phyloP scores from a whole-genome alignment of 2,113 vertebrate species.

The Numida meleagris region DNA sequence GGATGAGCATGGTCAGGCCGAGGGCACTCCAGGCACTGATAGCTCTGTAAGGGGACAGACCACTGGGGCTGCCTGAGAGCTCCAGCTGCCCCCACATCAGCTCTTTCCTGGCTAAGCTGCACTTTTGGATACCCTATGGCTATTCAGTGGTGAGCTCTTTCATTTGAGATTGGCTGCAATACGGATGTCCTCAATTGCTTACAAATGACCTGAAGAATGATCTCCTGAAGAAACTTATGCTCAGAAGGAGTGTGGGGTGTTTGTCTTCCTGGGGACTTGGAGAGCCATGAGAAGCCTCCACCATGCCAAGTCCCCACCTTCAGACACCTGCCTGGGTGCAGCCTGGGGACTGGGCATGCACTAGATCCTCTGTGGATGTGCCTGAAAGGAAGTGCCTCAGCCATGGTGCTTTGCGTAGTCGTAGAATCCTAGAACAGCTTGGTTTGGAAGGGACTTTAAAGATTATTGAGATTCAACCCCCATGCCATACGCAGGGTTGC shows the following conservation, averaged over 20 bases:
- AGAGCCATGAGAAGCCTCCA: neutral
- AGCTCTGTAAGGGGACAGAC: neutral
- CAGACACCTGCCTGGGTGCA: neutral
- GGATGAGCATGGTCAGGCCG: rapidly evolving
- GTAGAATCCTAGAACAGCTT: too few relatives aligned
- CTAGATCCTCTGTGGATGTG: neutral
- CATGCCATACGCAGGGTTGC: too few relatives aligned
- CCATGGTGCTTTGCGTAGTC: neutral
- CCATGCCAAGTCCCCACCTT: rapidly evolving
- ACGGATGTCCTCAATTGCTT: neutral
- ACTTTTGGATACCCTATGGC: neutral
- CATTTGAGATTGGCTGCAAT: neutral
- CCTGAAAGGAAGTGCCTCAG: neutral
- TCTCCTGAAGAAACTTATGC: neutral
- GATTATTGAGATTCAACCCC: too few relatives aligned
- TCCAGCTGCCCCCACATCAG: neutral
- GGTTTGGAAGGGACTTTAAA: too few relatives aligned
- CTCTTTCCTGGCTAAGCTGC: neutral
- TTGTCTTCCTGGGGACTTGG: neutral
- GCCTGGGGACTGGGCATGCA: neutral
- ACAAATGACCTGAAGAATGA: neutral
- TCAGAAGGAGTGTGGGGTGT: rapidly evolving
- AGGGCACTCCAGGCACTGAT: neutral
- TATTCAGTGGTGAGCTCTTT: neutral
- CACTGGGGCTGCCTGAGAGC: neutral